Conservation (phyloP, 2,113 vertebrate species). For the Anser cygnoides region DNA sequence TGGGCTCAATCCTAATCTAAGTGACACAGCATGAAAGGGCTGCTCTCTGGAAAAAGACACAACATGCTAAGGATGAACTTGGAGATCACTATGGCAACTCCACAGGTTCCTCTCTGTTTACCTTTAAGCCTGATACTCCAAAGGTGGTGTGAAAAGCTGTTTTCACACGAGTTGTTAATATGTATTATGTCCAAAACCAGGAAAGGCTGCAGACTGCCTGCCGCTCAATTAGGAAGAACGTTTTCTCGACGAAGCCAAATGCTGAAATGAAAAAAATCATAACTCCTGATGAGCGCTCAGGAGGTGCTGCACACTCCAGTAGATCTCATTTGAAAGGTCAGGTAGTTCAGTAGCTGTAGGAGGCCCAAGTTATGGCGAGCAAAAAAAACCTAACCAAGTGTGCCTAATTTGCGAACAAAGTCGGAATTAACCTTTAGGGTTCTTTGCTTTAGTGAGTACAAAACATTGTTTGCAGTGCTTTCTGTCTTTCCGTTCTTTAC, state of each 20-base stretch:
- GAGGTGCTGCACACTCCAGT: neutral
- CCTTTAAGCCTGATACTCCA: neutral
- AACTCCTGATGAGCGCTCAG: accelerated
- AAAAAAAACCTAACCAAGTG: conserved; percentile 40
- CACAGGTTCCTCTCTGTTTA: neutral
- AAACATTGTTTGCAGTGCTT: conserved; percentile 47
- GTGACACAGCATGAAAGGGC: neutral
- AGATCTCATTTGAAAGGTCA: conserved; percentile 40
- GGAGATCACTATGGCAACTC: conserved; percentile 43
- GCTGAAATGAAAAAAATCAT: neutral
- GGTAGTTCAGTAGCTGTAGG: conserved; percentile 15
- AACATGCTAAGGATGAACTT: conserved; percentile 9
- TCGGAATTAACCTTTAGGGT: conserved; percentile 59
- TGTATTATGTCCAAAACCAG: neutral
- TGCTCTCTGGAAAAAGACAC: conserved; percentile 1
- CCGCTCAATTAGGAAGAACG: neutral
- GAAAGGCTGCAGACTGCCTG: neutral
- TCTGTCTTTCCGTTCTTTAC: neutral
- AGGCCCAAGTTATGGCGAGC: neutral
- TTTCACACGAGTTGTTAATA: neutral
- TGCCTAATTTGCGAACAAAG: conserved; percentile 60
- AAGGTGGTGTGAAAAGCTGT: neutral
- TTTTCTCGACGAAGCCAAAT: neutral
- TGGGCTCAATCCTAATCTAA: conserved; percentile 36
- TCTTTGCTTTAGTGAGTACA: neutral